phyloP scores from a whole-genome alignment of 2,797 vertebrate genomes.

The Sebastes hubbsi region DNA sequence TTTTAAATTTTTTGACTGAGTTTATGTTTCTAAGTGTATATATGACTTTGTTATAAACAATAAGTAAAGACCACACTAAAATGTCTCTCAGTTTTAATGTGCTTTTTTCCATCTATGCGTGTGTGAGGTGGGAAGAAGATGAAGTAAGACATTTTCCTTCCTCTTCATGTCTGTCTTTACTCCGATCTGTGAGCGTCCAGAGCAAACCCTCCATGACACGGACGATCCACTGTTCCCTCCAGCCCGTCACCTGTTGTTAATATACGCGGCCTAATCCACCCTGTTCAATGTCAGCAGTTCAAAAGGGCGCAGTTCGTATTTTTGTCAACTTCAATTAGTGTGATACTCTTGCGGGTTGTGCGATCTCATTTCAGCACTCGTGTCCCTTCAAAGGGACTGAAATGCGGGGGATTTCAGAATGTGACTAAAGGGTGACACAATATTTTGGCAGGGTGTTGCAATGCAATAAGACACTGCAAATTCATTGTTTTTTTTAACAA shows the following conservation, averaged over 20 bases:
- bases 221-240: conserved; percentile 51
- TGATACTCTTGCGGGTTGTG: conserved; percentile 85
- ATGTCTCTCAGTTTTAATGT: neutral
- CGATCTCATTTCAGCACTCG: conserved; percentile 87
- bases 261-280: conserved; percentile 88
- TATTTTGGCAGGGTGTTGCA: conserved; percentile 25
- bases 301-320: conserved; percentile 90
- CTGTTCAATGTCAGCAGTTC: conserved; percentile 92
- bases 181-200: conserved; percentile 8
- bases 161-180: conserved; percentile 8
- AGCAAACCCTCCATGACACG: conserved; percentile 27
- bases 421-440: conserved; percentile 48
- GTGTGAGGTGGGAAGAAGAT: neutral
- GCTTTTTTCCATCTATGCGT: neutral
- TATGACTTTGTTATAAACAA: conserved; percentile 59
- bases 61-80: conserved; percentile 57
- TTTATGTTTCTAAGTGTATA: conserved; percentile 52
- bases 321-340: conserved; percentile 93
- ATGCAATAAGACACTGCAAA: conserved; percentile 18
- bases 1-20: conserved; percentile 22
- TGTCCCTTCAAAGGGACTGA: conserved; percentile 64
- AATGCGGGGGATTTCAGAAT: conserved; percentile 53
- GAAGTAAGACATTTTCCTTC: conserved; percentile 9
- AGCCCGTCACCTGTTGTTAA: conserved; percentile 92
- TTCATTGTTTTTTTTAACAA: conserved; percentile 3